Evolutionary conservation across 1,140 invertebrate species (phyloP), one percentile per base, ranked within the genome.

Genomic region (Bicyclus anynana): DNA sequence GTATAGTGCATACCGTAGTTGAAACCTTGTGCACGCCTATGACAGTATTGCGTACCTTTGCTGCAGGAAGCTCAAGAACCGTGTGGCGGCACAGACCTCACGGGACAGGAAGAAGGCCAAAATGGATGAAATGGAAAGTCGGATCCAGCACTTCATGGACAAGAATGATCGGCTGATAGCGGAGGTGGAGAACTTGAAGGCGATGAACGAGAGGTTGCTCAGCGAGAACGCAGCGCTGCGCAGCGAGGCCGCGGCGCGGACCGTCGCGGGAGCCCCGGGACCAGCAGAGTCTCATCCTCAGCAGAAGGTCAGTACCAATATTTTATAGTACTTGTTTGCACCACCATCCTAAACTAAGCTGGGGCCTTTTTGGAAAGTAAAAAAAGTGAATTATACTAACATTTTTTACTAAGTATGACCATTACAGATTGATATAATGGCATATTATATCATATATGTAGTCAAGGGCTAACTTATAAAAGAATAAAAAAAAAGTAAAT

Each of bases 11-110:
- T n/a, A n/a, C n/a, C n/a, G n/a, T n/a, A n/a, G n/a, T n/a, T n/a
- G n/a, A n/a, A n/a, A n/a, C n/a, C n/a, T n/a, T n/a, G n/a, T n/a
- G n/a, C n/a, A n/a, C n/a, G n/a, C n/a, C n/a, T n/a, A n/a, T n/a
- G n/a, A n/a, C n/a, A n/a, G n/a, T n/a, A n/a, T n/a, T n/a, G n/a
- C n/a, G n/a, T 12, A 33, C 4, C 29, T 33, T 33, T 33, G 72
- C 88, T 86, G 49, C 77, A 97, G 98, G 83, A 99, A 99, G 90
- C 80, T 99, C 65, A 99, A 99, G 84, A 99, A 99, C 82, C 91
- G 98, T 71, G 96, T 99, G 12, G 98, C 98, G 29, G 98, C 98
- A n/a, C 98, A 99, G 84, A 98, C 96, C 35, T 98, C 98, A 0
- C 91, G 98, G 49, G 98, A 99, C 84, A 92, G 97, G n/a, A 99